Base-by-base conservation (phyloP, 2,888 invertebrate species). In the Mycogona germanica region DNA sequence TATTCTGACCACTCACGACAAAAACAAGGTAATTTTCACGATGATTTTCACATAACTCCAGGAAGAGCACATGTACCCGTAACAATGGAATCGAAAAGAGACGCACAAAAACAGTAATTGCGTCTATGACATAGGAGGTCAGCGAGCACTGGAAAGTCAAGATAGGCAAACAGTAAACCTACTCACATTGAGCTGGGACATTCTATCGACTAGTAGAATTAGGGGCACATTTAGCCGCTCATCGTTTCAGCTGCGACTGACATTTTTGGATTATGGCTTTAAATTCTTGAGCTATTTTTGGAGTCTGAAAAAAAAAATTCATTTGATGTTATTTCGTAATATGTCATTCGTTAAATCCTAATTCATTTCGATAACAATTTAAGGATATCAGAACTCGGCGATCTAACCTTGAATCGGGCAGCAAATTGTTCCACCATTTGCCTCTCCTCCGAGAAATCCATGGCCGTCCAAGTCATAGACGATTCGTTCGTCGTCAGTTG, bases 371-470 rank as follows among this genome's bases (percentile, higher is more conserved):
- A 14, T 21, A 40, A 21, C 21, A 25, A 4, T 41, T 41, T 12
- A n/a, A 23, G 26, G 26, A 14, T 25, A 41, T 6, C 7, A 41
- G 7, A 7, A 4, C 3, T n/a, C 6, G 21, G 21, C 14, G 7
- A 19, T 28, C 37, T 55, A 51, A 57, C 57, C 67, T 87, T 87
- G 66, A 95, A 92, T 57, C 87, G 76, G 41, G 89, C 69, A 37
- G 87, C 84, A 63, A 92, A 85, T 56, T 83, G 78, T 61, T 83
- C 80, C 52, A 79, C 70, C 23, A 76, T 76, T 19, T 25, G 53
- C 57, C 47, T 55, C 25, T 57, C 69, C 46, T 75, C 76, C 6
- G 66, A 61, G 57, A 60, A 67, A 59, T 70, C 70, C 12, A 63
- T 53, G 2, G 67, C 68, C 54, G 59, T 60, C 69, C 69, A 70